Percentiles rank a stretch among this genome's conserved stretches.
These are phyloP conservation scores for Molorchus minor DNA, from an alignment of 2,888 invertebrate genomes.

Conservation along the genomic window DNA sequence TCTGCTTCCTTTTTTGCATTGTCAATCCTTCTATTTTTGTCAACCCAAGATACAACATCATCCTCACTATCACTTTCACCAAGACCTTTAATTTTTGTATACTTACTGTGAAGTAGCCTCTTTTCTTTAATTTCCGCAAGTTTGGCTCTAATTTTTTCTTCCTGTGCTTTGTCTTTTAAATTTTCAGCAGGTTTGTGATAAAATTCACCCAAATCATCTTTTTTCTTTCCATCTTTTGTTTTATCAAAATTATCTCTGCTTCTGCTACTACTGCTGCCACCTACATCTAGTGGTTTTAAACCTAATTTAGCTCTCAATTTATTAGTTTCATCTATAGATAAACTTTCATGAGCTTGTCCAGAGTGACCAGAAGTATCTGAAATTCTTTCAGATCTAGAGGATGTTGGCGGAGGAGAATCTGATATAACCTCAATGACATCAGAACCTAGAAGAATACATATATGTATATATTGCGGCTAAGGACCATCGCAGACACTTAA, in stretches of 20 bases:
- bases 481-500: too few species aligned
- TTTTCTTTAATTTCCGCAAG: conserved; percentile 82
- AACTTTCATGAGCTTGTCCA: conserved; percentile 64
- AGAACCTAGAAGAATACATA: conserved; percentile 47
- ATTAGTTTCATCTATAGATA: conserved; percentile 88
- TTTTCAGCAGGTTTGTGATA: conserved; percentile 87
- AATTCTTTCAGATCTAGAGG: conserved; percentile 58
- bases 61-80: conserved; percentile 80
- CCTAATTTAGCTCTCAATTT: conserved; percentile 92
- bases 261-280: conserved; percentile 29
- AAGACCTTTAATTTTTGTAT: conserved; percentile 68
- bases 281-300: conserved; percentile 87
- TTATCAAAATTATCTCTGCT: conserved; percentile 54
- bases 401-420: conserved; percentile 47
- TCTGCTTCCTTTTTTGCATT: conserved; percentile 86
- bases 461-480: neutral
- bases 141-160: conserved; percentile 84
- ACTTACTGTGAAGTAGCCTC: conserved; percentile 75
- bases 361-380: conserved; percentile 59
- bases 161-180: conserved; percentile 74
- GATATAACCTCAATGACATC: conserved; percentile 57
- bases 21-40: conserved; percentile 78
- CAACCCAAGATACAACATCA: conserved; percentile 85
- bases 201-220: conserved; percentile 78
- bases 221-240: conserved; percentile 62